These are phyloP conservation scores for Panagrolaimus sp. DNA, from an alignment of 1,140 invertebrate genomes.

Conservation along the genomic window DNA sequence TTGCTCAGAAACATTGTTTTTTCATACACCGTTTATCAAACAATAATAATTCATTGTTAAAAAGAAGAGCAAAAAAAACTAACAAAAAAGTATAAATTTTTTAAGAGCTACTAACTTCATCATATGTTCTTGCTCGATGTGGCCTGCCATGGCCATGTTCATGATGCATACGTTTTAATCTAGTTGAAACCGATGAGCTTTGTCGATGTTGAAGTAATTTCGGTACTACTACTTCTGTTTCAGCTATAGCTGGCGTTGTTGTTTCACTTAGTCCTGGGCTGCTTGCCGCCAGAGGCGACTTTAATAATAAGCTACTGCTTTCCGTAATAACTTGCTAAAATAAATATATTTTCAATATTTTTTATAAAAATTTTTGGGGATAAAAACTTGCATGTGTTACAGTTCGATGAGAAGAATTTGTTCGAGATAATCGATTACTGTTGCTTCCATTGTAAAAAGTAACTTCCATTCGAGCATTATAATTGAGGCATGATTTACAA, in stretches of 20 bases:
- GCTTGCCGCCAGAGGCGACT: conserved; percentile 8
- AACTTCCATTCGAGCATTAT: conserved; percentile 36
- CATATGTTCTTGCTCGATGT: conserved; percentile 11
- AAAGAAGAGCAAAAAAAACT: too few relatives aligned
- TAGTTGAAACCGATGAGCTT: background rate
- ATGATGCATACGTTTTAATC: background rate
- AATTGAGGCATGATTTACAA: conserved; percentile 26
- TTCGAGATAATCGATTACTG: conserved; percentile 21
- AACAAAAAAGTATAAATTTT: too few relatives aligned
- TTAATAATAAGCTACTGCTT: conserved; percentile 15
- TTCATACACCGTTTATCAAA: too few relatives aligned
- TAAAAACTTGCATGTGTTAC: conserved; percentile 11
- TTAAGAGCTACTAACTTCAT: conserved; percentile 2
- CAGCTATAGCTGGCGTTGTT: background rate
- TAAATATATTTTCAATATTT: background rate
- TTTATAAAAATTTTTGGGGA: background rate
- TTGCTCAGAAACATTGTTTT: too few relatives aligned
- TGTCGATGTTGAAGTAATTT: background rate
- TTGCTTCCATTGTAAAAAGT: conserved; percentile 32
- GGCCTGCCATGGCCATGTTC: background rate
- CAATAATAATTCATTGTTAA: too few relatives aligned
- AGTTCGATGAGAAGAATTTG: conserved; percentile 11
- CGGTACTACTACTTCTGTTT: background rate
- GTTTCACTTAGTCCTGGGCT: background rate
- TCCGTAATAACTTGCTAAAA: conserved; percentile 16